These are phyloP conservation scores for Antennarius striatus DNA, from an alignment of 2,113 vertebrate species.

Conservation along the genomic window DNA sequence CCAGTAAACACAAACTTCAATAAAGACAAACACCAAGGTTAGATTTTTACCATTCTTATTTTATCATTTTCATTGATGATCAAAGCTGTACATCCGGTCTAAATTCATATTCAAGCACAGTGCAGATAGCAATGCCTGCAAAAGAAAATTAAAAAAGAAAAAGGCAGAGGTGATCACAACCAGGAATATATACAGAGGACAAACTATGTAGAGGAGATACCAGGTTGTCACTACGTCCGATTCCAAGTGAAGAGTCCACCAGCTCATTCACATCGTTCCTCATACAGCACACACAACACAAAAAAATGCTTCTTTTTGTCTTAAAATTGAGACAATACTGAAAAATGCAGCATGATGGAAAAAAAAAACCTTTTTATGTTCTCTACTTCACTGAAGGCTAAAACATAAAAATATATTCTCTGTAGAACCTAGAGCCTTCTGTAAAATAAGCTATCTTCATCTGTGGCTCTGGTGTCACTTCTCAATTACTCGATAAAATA, in stretches of 20 bases:
- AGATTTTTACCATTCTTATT: conserved; percentile 63
- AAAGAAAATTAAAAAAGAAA: conserved; percentile 58
- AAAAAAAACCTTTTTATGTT: conserved; percentile 46
- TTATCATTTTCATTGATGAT: conserved; percentile 78
- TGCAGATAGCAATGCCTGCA: conserved; percentile 83
- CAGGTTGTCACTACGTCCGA: conserved; percentile 55
- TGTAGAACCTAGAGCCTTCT: conserved; percentile 57
- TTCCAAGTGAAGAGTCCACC: conserved; percentile 60
- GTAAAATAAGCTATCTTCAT: conserved; percentile 57
- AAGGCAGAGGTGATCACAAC: conserved; percentile 82
- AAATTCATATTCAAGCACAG: conserved; percentile 84
- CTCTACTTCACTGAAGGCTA: conserved; percentile 64
- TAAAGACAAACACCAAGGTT: conserved; percentile 52
- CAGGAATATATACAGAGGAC: conserved; percentile 81
- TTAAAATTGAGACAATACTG: conserved; percentile 61
- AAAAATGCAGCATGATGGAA: conserved; percentile 74
- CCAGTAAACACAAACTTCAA: conserved; percentile 22
- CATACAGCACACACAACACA: conserved; percentile 70
- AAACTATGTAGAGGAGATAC: conserved; percentile 80
- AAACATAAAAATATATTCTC: conserved; percentile 75
- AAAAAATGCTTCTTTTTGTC: conserved; percentile 57
- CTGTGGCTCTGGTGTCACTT: conserved; percentile 48
- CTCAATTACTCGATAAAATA: conserved; percentile 32
- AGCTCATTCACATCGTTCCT: conserved; percentile 65
- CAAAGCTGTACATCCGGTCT: conserved; percentile 83